Percentiles rank a stretch among this genome's conserved stretches.
Evolutionary conservation across 2,888 invertebrate genomes (phyloP).

Genomic region (Hypselothyrea guttata): DNA sequence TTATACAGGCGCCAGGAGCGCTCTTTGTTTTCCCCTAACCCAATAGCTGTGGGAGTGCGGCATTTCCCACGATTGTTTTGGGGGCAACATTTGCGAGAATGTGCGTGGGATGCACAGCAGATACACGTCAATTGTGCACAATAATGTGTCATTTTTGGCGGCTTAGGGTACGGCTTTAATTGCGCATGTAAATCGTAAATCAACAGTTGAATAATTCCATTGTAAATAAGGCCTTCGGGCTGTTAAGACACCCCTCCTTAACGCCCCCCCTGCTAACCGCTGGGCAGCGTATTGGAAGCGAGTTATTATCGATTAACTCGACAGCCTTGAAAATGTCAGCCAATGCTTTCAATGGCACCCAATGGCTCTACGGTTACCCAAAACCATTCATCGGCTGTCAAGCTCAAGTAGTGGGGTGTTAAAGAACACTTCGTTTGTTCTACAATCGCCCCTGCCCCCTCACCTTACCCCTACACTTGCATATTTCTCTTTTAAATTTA

Average conservation of each 20-base stretch:
- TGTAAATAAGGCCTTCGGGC: slow-evolving; percentile 29
- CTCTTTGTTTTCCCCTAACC: slow-evolving; percentile 33
- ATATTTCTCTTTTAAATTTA: slow-evolving; percentile 57
- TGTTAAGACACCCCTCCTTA: slow-evolving; percentile 3
- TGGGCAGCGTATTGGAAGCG: slow-evolving; percentile 16
- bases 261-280: not conserved
- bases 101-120: slow-evolving; percentile 1
- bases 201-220: slow-evolving; percentile 57
- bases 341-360: too few species aligned
- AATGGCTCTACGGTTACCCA: slow-evolving; percentile 3
- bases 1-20: slow-evolving; percentile 30
- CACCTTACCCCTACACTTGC: slow-evolving; percentile 2
- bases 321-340: slow-evolving; percentile 42
- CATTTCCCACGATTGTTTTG: slow-evolving; percentile 34
- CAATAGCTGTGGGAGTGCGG: not conserved
- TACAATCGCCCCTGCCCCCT: not conserved
- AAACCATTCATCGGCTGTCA: slow-evolving; percentile 53
- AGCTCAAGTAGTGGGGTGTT: slow-evolving; percentile 24
- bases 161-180: slow-evolving; percentile 42
- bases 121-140: slow-evolving; percentile 46
- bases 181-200: slow-evolving; percentile 61
- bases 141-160: slow-evolving; percentile 57
- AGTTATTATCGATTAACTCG: slow-evolving; percentile 47
- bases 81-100: not conserved
- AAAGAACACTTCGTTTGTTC: slow-evolving; percentile 8